Evolutionary conservation across 2,113 vertebrate species (phyloP).

Genomic region (Motacilla alba): DNA sequence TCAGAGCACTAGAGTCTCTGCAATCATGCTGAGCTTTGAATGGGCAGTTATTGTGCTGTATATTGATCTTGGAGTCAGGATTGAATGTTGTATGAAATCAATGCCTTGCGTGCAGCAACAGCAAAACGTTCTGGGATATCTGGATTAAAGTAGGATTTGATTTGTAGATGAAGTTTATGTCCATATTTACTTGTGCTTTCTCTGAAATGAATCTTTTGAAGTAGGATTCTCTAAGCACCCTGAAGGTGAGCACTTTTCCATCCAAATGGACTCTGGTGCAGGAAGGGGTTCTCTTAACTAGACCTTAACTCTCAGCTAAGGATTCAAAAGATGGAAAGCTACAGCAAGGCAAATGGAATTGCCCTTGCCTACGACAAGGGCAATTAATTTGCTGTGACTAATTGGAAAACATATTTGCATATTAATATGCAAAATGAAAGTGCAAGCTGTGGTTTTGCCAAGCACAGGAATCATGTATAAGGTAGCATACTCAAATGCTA

Average conservation of each 20-base stretch:
- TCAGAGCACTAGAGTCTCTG: neutral
- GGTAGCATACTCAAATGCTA: neutral
- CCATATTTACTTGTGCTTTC: neutral
- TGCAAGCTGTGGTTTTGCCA: constrained; percentile 41
- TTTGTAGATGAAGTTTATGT: neutral
- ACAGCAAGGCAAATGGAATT: constrained; percentile 3
- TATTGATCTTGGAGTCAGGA: neutral
- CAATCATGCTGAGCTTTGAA: neutral
- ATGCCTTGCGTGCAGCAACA: neutral
- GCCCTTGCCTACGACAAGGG: constrained; percentile 67
- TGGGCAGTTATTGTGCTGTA: neutral
- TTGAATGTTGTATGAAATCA: neutral
- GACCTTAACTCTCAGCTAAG: constrained; percentile 10
- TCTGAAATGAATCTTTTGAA: neutral
- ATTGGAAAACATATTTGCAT: constrained; percentile 70
- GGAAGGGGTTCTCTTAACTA: neutral
- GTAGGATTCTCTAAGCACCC: neutral
- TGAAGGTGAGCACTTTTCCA: neutral
- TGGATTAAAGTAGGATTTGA: neutral
- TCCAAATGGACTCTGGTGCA: neutral
- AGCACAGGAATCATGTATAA: constrained; percentile 4
- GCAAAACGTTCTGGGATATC: neutral
- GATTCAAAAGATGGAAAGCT: constrained; percentile 49
- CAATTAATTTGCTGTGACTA: constrained; percentile 77
- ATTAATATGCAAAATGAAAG: constrained; percentile 74